Conservation (phyloP, 1,140 invertebrate species). For the Sitodiplosis mosellana region DNA sequence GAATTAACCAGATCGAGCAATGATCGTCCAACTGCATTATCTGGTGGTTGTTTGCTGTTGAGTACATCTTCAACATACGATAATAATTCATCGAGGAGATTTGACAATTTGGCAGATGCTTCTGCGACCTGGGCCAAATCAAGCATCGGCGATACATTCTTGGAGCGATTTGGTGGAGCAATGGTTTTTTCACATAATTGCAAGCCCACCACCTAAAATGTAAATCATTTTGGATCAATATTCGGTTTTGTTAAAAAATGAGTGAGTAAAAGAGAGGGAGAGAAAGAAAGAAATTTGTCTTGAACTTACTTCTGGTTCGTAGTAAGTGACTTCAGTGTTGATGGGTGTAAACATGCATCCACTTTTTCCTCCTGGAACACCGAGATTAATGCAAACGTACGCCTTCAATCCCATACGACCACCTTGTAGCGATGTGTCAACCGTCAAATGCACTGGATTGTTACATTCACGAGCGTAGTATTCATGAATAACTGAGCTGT, state of each 20-base stretch:
- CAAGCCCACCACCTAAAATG: constrained; percentile 41
- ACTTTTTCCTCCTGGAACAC: constrained; percentile 75
- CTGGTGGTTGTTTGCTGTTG: constrained; percentile 48
- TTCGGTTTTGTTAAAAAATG: neutral
- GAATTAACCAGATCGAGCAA: constrained; percentile 78
- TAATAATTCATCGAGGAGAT: constrained; percentile 61
- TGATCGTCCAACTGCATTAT: constrained; percentile 66
- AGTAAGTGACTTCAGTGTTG: constrained; percentile 63
- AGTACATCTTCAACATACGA: constrained; percentile 78
- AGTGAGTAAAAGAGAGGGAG: neutral
- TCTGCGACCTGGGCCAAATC: constrained; percentile 76
- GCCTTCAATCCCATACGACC: constrained; percentile 74
- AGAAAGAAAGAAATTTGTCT: neutral
- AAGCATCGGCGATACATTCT: constrained; percentile 56
- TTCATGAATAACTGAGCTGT: constrained; percentile 93
- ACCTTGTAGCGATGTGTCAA: constrained; percentile 74
- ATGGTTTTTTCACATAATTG: constrained; percentile 61
- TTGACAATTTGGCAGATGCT: constrained; percentile 54
- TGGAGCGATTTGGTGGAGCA: constrained; percentile 29
- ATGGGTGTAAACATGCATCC: constrained; percentile 94
- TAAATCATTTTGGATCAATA: constrained; percentile 1
- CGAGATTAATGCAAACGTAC: constrained; percentile 66
- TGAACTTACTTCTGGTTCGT: constrained; percentile 69
- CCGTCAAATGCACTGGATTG: constrained; percentile 84
- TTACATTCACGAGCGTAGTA: constrained; percentile 88